Base-by-base conservation (phyloP, 1,140 invertebrate species). In the Solenopsis invicta region DNA sequence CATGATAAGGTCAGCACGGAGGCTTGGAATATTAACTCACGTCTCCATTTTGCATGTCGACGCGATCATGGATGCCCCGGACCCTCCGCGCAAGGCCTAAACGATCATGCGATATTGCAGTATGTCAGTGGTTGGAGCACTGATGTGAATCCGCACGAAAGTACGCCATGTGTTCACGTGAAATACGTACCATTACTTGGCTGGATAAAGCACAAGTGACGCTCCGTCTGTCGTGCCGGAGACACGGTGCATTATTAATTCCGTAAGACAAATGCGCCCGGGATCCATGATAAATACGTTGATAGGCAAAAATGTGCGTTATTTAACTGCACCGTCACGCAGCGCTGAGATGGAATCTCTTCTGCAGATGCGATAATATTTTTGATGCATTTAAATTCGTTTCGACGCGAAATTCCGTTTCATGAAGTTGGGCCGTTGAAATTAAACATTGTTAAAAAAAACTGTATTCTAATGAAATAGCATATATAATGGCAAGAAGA, bases 1-100 rank as follows among this genome's bases (percentile, higher is more conserved):
- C 54, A 37, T 62, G 69, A 74, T 84, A 84, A 75, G 24, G 41
- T 75, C 69, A 61, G 69, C 69, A 59, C 52, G 29, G 69, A 62
- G 41, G 45, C 41, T 50, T 61, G 61, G 29, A 84, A 84, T 84
- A 84, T 84, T 74, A 84, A 84, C 45, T 75, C 24, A 61, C 21
- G 69, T 84, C 80, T 84, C 54, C 71, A 75, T 84, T 84, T 75
- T 75, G 41, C 80, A 84, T 84, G 80, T 84, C 80, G 69, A 61
- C 80, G 18, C 54, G 77, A 80, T 80, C 77, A 52, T 41, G 24
- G 54, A 82, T 82, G 59, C 45, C 52, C 29, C 24, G 61, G 21
- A n/a, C n/a, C 8, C 34, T 41, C 16, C 13, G 12, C 12, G 54
- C 41, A 48, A 69, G 59, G 50, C 41, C 80, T 82, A 72, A 82